phyloP scores from a whole-genome alignment of 23 tunicate species.

The Botrylloides violaceus region DNA sequence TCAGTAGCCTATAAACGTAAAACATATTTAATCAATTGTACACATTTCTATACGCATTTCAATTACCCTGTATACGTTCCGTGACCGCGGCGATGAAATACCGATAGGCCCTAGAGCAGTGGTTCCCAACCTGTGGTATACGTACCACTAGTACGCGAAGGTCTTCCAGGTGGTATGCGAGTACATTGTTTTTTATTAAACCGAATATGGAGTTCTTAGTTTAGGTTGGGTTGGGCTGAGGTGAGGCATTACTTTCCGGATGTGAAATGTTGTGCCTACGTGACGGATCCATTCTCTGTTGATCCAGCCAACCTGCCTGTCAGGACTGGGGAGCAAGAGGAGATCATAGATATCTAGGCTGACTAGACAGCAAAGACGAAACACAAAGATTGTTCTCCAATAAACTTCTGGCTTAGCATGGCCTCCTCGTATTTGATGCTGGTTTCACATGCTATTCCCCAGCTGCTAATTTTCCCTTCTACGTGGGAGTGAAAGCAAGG shows the following conservation, averaged over 20 bases:
- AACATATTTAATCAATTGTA: no score
- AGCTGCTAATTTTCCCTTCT: conserved; percentile 16
- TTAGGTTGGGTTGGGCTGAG: no score
- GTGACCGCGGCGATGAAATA: no score
- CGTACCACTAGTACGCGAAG: no score
- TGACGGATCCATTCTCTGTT: conserved; percentile 8
- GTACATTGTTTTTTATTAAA: no score
- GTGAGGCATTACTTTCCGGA: conserved; percentile 16
- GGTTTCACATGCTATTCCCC: not conserved
- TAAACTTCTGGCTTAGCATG: conserved; percentile 54
- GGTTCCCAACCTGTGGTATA: no score
- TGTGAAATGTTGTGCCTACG: conserved; percentile 3
- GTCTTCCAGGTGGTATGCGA: no score
- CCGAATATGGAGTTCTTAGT: no score
- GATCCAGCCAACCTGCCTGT: conserved; percentile 19
- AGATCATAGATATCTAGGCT: not conserved
- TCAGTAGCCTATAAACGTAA: no score
- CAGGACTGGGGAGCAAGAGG: conserved; percentile 9
- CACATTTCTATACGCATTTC: no score
- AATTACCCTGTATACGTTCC: no score
- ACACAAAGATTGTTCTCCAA: conserved; percentile 62
- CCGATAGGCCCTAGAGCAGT: no score
- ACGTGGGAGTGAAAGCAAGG: not conserved
- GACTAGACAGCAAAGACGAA: conserved; percentile 1
- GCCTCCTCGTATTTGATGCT: conserved; percentile 12